A percentile compares a stretch with the other conserved stretches of the same genome.
Evolutionary conservation across 2,888 invertebrate species (phyloP).

Genomic region (Mythimna vitellina): DNA sequence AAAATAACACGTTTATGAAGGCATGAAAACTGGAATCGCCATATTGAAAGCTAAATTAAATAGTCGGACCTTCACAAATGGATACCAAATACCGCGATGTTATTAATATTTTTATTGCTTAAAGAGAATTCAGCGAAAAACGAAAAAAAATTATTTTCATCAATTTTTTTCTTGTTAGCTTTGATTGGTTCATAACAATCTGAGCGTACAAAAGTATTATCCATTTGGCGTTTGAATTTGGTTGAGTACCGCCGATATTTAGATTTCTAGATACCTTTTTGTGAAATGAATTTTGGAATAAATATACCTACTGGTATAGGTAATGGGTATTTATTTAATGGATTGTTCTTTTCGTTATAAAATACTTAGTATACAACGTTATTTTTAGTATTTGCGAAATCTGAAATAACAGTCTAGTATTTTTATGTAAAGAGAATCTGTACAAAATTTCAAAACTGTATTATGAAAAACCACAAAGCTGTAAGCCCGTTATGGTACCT

Average conservation of each 20-base stretch:
- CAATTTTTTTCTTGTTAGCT: constrained; percentile 20
- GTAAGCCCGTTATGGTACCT: too few species aligned
- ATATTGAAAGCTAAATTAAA: constrained; percentile 13
- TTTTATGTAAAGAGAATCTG: too few species aligned
- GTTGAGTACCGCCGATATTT: not conserved
- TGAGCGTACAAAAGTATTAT: constrained; percentile 6
- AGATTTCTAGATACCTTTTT: not conserved
- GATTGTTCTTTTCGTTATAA: not conserved
- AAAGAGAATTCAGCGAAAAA: constrained; percentile 5
- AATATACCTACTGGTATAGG: not conserved
- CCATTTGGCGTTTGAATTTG: constrained; percentile 25
- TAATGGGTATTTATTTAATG: not conserved
- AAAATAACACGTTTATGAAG: not conserved
- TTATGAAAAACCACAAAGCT: too few species aligned
- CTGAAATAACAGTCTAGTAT: too few species aligned
- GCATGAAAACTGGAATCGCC: not conserved
- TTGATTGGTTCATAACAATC: constrained; percentile 31
- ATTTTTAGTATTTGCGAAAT: too few species aligned
- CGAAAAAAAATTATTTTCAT: constrained; percentile 24
- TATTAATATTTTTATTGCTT: constrained; percentile 38
- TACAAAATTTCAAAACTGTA: too few species aligned
- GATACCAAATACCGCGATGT: not conserved
- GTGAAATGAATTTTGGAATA: not conserved
- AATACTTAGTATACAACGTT: too few species aligned
- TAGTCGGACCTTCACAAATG: constrained; percentile 4